Percentiles rank a stretch among this genome's conserved stretches.
phyloP scores from a whole-genome alignment of 1,140 invertebrate genomes.

The Bombus haemorrhoidalis region DNA sequence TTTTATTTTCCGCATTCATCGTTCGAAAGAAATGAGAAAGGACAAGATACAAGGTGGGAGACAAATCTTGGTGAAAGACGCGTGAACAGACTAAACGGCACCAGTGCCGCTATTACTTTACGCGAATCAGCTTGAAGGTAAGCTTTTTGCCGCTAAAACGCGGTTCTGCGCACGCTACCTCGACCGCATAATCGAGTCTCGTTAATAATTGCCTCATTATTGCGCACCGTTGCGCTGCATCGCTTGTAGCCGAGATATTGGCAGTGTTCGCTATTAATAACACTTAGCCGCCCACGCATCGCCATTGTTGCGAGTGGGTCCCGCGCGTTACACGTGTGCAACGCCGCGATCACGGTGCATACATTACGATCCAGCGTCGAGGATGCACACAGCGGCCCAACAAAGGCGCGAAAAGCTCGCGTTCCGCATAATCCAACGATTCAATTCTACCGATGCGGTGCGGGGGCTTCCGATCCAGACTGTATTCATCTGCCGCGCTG shows the following conservation, averaged over 20 bases:
- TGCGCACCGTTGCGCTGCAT: slow-evolving; percentile 57
- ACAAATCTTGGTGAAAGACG: background rate
- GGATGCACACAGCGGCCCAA: slow-evolving; percentile 31
- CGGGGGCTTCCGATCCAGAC: background rate
- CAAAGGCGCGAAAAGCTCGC: slow-evolving; percentile 66
- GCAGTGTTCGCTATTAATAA: slow-evolving; percentile 65
- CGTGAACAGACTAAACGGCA: background rate
- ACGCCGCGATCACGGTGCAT: slow-evolving; percentile 13
- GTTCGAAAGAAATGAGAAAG: background rate
- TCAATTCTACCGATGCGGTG: slow-evolving; percentile 62
- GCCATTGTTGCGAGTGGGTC: slow-evolving; percentile 59
- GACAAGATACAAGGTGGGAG: background rate
- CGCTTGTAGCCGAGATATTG: slow-evolving; percentile 62
- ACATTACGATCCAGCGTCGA: slow-evolving; percentile 7
- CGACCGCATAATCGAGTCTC: slow-evolving; percentile 63
- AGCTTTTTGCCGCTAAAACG: background rate
- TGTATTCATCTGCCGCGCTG: background rate
- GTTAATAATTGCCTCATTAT: slow-evolving; percentile 69
- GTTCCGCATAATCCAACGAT: slow-evolving; percentile 77
- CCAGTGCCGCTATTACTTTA: background rate
- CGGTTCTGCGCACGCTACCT: slow-evolving; percentile 43
- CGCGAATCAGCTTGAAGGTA: background rate
- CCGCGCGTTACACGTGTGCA: slow-evolving; percentile 36
- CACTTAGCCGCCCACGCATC: slow-evolving; percentile 67
- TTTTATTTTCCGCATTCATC: background rate